Evolutionary conservation across 2,113 vertebrate species (phyloP).

Genomic region (Dipodomys stephensi): DNA sequence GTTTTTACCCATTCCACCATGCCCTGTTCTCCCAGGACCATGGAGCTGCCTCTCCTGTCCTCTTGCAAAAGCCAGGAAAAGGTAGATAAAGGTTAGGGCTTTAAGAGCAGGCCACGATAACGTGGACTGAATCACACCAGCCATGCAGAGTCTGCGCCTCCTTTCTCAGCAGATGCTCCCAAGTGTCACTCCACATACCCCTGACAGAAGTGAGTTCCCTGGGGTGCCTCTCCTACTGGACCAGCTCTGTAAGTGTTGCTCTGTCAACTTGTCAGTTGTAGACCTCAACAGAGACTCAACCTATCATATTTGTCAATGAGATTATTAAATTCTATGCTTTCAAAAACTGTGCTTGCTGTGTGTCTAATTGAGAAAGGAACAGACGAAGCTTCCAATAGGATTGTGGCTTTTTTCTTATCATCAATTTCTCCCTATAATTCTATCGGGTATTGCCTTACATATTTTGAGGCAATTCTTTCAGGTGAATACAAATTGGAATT

Average conservation of each 20-base stretch:
- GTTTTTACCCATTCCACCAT: neutral
- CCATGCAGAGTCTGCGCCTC: neutral
- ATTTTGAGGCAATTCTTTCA: conserved; percentile 21
- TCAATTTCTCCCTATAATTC: neutral
- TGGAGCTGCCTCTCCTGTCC: neutral
- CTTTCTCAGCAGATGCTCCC: neutral
- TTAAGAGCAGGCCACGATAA: neutral
- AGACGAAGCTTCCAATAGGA: neutral
- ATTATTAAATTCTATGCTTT: neutral
- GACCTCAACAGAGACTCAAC: rapidly evolving
- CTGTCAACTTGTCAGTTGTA: neutral
- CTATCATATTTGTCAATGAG: neutral
- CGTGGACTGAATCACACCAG: neutral
- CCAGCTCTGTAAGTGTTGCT: neutral
- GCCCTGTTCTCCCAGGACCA: neutral
- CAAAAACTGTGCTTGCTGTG: neutral
- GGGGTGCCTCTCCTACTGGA: no score
- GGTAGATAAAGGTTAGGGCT: neutral
- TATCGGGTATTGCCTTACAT: neutral
- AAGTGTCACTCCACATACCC: rapidly evolving
- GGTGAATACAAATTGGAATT: conserved; percentile 13
- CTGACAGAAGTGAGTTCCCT: neutral
- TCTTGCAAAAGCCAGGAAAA: neutral
- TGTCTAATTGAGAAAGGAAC: neutral
- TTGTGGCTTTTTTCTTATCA: no score